Base-by-base conservation (phyloP, 2,797 vertebrate genomes). In the Macropodus opercularis region DNA sequence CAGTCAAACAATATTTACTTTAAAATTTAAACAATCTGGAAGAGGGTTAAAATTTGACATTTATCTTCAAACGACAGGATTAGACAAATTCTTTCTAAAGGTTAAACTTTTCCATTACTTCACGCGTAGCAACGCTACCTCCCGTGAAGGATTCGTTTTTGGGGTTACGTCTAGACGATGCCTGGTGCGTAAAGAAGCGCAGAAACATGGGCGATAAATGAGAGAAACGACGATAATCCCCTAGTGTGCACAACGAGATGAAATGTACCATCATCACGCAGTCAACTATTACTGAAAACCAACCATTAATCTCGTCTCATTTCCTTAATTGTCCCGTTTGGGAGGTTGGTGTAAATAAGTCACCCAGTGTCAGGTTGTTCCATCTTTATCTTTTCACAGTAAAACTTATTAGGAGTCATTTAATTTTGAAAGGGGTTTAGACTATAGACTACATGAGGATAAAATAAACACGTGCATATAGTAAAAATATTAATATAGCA, bases 311-410 rank as follows among this genome's bases (percentile, higher is more conserved):
- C 77, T 77, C 59, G 49, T 63, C 43, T 46, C 57, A 61, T 77
- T 73, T 65, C 49, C 69, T 50, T 74, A 72, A 82, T 76, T 69
- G 55, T 60, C 54, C 63, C 34, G 55, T 73, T 79, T 60, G 39
- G 64, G 69, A 47, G 38, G 35, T 29, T 2, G 38, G 58, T 39
- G 61, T 75, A 51, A 59, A 72, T 55, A 44, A 4, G 70, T 23
- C 60, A 38, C 39, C 24, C 15, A 49, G 42, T 56, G 42, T 34
- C 51, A 15, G 8, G 8, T n/a, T 31, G 54, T 59, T 39, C 17
- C 50, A 59, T 34, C 34, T 56, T 54, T 53, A 12, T 27, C n/a
- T 23, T 70, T 68, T 47, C 32, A 39, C 10, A 44, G 12, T 2
- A 54, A 9, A 67, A 6, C 7, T 10, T n/a, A n/a, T n/a, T 3